These are phyloP conservation scores for Lucinisca nassula DNA, from an alignment of 2,888 invertebrate species.

Conservation along the genomic window DNA sequence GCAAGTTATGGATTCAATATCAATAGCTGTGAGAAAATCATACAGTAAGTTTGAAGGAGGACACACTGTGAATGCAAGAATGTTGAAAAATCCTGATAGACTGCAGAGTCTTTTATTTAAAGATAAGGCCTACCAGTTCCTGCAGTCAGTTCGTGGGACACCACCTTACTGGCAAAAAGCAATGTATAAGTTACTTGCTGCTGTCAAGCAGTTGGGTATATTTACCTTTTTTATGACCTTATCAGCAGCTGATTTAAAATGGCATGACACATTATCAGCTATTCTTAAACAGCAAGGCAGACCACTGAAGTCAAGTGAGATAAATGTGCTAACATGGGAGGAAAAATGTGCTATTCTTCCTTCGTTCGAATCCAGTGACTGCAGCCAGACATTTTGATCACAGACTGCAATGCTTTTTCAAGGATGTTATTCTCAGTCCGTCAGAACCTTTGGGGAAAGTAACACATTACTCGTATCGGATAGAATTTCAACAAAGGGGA, in stretches of 20 bases:
- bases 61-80: slow-evolving; percentile 12
- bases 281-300: slow-evolving; percentile 62
- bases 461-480: slow-evolving; percentile 41
- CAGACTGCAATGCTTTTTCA: slow-evolving; percentile 62
- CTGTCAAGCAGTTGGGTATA: slow-evolving; percentile 29
- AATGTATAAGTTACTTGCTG: slow-evolving; percentile 37
- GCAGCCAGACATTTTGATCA: slow-evolving; percentile 72
- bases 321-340: slow-evolving; percentile 62
- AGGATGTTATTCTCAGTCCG: slow-evolving; percentile 49
- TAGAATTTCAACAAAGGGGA: slow-evolving; percentile 65
- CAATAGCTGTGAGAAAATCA: slow-evolving; percentile 51
- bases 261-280: slow-evolving; percentile 68
- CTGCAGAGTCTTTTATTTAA: background rate
- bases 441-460: slow-evolving; percentile 48
- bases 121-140: slow-evolving; percentile 59
- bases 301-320: slow-evolving; percentile 48
- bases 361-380: slow-evolving; percentile 74
- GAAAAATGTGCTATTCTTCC: slow-evolving; percentile 58
- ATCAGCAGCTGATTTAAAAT: slow-evolving; percentile 73
- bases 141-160: slow-evolving; percentile 55
- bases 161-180: slow-evolving; percentile 72
- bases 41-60: background rate
- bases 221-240: slow-evolving; percentile 76
- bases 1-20: slow-evolving; percentile 46
- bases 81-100: slow-evolving; percentile 9